These are phyloP conservation scores for Eueides isabella DNA, from an alignment of 1,140 invertebrate genomes.

Conservation along the genomic window DNA sequence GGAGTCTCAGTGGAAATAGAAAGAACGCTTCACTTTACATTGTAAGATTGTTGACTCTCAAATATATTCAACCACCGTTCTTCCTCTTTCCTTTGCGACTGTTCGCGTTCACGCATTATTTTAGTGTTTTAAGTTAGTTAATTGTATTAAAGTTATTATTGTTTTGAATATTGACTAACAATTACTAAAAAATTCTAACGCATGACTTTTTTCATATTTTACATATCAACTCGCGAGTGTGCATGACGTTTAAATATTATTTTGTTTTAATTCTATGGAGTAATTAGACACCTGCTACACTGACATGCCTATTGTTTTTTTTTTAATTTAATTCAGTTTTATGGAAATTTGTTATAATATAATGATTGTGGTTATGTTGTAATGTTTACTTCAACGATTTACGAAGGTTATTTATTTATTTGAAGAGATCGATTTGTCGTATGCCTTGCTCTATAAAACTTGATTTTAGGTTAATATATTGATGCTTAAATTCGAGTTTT, in stretches of 20 bases:
- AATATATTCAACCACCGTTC: slow-evolving; percentile 56
- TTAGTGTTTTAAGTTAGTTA: slow-evolving; percentile 29
- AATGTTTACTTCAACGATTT: slow-evolving; percentile 80
- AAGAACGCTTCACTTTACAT: slow-evolving; percentile 59
- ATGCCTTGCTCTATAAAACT: slow-evolving; percentile 73
- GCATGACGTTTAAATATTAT: slow-evolving; percentile 68
- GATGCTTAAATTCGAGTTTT: slow-evolving; percentile 75
- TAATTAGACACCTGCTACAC: slow-evolving; percentile 57
- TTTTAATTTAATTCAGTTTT: slow-evolving; percentile 42
- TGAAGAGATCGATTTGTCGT: slow-evolving; percentile 58
- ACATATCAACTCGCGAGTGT: slow-evolving; percentile 73
- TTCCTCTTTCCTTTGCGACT: slow-evolving; percentile 62
- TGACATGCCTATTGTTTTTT: slow-evolving; percentile 66
- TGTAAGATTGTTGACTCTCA: slow-evolving; percentile 58
- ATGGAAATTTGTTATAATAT: slow-evolving; percentile 43
- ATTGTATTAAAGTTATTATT: slow-evolving; percentile 42
- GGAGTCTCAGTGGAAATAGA: slow-evolving; percentile 61
- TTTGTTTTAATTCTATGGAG: slow-evolving; percentile 49
- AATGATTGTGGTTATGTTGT: slow-evolving; percentile 50
- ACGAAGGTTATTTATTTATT: slow-evolving; percentile 26
- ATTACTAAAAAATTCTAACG: slow-evolving; percentile 78
- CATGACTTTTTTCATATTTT: slow-evolving; percentile 72
- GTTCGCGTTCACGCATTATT: slow-evolving; percentile 56
- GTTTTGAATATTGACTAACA: slow-evolving; percentile 80
- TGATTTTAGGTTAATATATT: slow-evolving; percentile 71